Conservation (phyloP, 2,113 vertebrate species). For the Neofelis nebulosa region DNA sequence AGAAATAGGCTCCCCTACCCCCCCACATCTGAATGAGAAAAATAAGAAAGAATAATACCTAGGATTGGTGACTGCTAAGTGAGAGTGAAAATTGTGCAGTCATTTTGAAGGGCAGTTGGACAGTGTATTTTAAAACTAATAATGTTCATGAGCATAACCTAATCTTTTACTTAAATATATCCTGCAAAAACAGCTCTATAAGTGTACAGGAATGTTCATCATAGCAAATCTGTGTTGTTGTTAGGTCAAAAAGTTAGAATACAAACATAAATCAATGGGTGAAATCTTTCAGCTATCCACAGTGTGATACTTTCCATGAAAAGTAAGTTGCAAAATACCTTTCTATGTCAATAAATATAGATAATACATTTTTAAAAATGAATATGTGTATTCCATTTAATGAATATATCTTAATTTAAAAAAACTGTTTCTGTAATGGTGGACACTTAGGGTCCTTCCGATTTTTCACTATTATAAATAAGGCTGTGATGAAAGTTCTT, state of each 20-base stretch:
- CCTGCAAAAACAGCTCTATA: neutral
- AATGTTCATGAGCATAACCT: neutral
- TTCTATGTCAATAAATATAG: neutral
- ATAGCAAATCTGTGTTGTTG: neutral
- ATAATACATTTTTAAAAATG: neutral
- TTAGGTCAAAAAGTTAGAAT: neutral
- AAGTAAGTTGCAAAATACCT: neutral
- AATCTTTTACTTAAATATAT: neutral
- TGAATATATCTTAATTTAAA: neutral
- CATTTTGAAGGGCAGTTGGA: neutral
- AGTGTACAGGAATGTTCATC: neutral
- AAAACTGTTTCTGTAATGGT: neutral
- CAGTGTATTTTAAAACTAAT: conserved; percentile 14
- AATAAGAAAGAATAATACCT: neutral
- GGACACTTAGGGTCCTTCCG: neutral
- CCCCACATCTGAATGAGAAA: neutral
- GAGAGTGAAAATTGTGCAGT: neutral
- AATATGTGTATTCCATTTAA: neutral
- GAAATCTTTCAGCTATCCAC: neutral
- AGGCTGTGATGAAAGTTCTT: neutral
- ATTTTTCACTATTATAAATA: neutral
- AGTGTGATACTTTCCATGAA: neutral
- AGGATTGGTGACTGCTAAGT: neutral
- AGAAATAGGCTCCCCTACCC: neutral
- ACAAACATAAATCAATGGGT: neutral